Conservation (phyloP, 2,888 invertebrate species). For the Cheilosia vernalis region DNA sequence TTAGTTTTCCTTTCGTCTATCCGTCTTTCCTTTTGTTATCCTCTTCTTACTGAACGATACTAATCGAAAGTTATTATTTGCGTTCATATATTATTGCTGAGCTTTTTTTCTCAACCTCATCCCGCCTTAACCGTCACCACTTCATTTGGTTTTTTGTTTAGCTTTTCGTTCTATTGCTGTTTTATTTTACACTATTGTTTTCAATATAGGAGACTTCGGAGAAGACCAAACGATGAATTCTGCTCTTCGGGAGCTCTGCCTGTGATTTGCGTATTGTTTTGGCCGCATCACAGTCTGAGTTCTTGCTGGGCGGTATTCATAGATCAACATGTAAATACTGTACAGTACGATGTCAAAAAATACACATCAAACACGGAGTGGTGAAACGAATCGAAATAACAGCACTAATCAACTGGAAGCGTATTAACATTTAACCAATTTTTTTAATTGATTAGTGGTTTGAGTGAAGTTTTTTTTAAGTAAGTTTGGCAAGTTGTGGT, state of each 20-base stretch:
- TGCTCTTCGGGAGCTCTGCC: constrained; percentile 88
- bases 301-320: constrained; percentile 89
- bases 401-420: neutral
- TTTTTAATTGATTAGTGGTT: neutral
- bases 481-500: neutral
- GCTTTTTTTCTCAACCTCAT: constrained; percentile 1
- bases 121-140: neutral
- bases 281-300: constrained; percentile 97
- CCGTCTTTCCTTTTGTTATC: neutral
- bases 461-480: constrained; percentile 6
- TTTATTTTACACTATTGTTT: constrained; percentile 27
- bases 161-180: constrained; percentile 4
- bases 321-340: constrained; percentile 79
- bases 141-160: constrained; percentile 10
- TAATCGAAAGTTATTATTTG: neutral
- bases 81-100: constrained; percentile 16
- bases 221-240: constrained; percentile 73
- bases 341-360: constrained; percentile 72
- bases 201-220: neutral
- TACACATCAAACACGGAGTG: constrained; percentile 41
- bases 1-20: neutral
- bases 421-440: too few species aligned
- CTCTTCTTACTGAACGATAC: neutral
- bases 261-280: constrained; percentile 89
- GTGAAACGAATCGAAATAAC: constrained; percentile 6